These are phyloP conservation scores for Pseudomugil gertrudae DNA, from an alignment of 2,797 vertebrate species.

Conservation along the genomic window DNA sequence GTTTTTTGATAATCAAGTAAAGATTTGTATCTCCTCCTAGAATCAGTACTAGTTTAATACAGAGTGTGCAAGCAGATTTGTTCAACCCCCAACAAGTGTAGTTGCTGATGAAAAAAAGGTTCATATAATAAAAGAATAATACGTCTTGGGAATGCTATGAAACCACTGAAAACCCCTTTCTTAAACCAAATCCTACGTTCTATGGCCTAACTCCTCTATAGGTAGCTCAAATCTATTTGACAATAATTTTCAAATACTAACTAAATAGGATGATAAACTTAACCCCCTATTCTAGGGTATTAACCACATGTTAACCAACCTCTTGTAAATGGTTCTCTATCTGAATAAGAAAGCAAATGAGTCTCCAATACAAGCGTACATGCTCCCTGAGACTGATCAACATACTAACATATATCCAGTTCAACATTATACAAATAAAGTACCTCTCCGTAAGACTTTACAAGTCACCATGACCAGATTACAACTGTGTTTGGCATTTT, in stretches of 20 bases:
- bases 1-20: no score
- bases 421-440: slow-evolving; percentile 52
- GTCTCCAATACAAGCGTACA: slow-evolving; percentile 71
- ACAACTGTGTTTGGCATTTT: slow-evolving; percentile 55
- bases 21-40: background rate
- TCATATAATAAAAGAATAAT: background rate
- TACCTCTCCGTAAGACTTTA: slow-evolving; percentile 55
- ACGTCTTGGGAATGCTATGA: background rate
- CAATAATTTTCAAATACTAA: slow-evolving; percentile 21
- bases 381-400: slow-evolving; percentile 74
- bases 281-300: slow-evolving; percentile 8
- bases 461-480: slow-evolving; percentile 53
- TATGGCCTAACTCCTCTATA: slow-evolving; percentile 13
- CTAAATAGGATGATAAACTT: slow-evolving; percentile 27
- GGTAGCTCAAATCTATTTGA: slow-evolving; percentile 26
- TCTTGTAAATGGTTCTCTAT: slow-evolving; percentile 36
- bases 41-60: background rate
- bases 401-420: slow-evolving; percentile 60
- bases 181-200: slow-evolving; percentile 14
- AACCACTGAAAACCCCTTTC: slow-evolving; percentile 5
- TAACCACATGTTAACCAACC: slow-evolving; percentile 35
- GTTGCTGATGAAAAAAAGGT: slow-evolving; percentile 12
- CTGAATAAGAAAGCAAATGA: slow-evolving; percentile 58
- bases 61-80: background rate
- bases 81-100: background rate